Percentiles rank a stretch among this genome's conserved stretches.
phyloP scores from a whole-genome alignment of 1,140 invertebrate species.

The Oryctes rhinoceros region DNA sequence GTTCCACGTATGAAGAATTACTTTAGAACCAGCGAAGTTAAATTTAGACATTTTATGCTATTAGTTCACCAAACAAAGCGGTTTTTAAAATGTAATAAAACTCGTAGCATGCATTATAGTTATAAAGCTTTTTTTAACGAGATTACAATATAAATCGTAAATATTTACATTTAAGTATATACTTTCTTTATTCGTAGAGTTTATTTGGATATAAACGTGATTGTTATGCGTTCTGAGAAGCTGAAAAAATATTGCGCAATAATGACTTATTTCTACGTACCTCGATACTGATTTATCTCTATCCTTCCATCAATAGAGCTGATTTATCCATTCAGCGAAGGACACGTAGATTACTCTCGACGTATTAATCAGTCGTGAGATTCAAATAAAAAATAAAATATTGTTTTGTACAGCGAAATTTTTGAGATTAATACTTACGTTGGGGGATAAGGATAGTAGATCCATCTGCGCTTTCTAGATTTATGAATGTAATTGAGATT shows the following conservation, averaged over 20 bases:
- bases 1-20: neutral
- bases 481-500: no score
- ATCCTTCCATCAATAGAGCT: no score
- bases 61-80: constrained; percentile 10
- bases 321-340: no score
- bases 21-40: neutral
- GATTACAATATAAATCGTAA: constrained; percentile 2
- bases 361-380: no score
- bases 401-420: no score
- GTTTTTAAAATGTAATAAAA: constrained; percentile 17
- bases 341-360: no score
- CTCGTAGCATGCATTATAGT: neutral
- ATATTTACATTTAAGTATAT: constrained; percentile 23
- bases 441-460: no score
- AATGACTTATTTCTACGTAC: neutral
- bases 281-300: no score
- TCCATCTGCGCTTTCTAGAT: no score
- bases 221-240: constrained; percentile 22
- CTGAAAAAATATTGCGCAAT: neutral
- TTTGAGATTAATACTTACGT: no score
- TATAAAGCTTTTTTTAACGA: neutral
- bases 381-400: no score
- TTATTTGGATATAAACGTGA: neutral
- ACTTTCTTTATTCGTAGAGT: neutral
- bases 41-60: constrained; percentile 1